A percentile compares a stretch with the other conserved stretches of the same genome.
These are phyloP conservation scores for Polylopha cassiicola DNA, from an alignment of 2,888 invertebrate species.

Conservation along the genomic window DNA sequence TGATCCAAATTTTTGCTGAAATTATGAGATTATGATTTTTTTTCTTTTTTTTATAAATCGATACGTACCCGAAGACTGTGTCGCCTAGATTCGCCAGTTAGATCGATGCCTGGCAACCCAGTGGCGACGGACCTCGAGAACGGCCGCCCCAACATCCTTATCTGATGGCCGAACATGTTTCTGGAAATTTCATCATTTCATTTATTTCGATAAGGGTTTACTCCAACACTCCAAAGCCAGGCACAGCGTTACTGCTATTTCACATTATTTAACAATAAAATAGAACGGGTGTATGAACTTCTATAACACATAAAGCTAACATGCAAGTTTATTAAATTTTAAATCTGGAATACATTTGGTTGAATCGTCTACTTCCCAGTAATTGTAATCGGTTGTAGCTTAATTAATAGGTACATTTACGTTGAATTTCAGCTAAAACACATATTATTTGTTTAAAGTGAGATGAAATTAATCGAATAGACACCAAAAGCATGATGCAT, in stretches of 20 bases:
- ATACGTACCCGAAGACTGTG: slow-evolving; percentile 77
- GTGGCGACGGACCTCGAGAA: slow-evolving; percentile 81
- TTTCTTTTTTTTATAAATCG: neutral
- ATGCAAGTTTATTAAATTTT: slow-evolving; percentile 56
- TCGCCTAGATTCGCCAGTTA: slow-evolving; percentile 72
- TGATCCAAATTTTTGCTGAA: too few species aligned
- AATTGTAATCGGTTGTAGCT: neutral
- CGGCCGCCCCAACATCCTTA: slow-evolving; percentile 80
- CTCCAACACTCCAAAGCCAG: slow-evolving; percentile 46
- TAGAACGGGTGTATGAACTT: slow-evolving; percentile 32
- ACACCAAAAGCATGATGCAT: slow-evolving; percentile 76
- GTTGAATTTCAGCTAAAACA: slow-evolving; percentile 16
- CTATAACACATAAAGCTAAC: slow-evolving; percentile 74
- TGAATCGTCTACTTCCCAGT: slow-evolving; percentile 7
- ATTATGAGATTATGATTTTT: too few species aligned
- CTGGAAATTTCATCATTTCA: slow-evolving; percentile 64
- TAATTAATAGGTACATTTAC: too few species aligned
- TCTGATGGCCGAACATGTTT: slow-evolving; percentile 80
- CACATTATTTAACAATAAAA: slow-evolving; percentile 22
- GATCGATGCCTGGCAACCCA: slow-evolving; percentile 72
- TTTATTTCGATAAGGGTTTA: slow-evolving; percentile 51
- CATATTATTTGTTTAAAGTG: slow-evolving; percentile 26
- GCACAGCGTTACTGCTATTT: slow-evolving; percentile 45
- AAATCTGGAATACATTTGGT: slow-evolving; percentile 21
- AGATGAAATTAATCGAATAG: slow-evolving; percentile 49